Evolutionary conservation across 2,797 vertebrate species (phyloP).

Genomic region (Hoplostethus atlanticus): DNA sequence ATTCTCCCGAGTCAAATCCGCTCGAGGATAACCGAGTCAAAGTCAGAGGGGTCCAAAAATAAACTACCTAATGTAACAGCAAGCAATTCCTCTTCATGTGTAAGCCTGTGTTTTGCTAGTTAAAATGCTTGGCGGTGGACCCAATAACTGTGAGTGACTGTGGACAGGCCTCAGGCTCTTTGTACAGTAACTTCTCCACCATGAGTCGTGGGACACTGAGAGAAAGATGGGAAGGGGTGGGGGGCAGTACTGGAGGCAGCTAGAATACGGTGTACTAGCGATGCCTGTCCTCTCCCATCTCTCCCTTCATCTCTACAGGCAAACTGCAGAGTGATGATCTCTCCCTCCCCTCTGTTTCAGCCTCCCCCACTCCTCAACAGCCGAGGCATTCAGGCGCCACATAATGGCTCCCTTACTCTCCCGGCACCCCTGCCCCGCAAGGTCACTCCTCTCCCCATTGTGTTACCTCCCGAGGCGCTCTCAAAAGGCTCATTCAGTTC

Average conservation of each 20-base stretch:
- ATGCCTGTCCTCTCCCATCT: conserved; percentile 22
- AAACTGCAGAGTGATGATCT: conserved; percentile 43
- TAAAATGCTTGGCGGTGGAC: conserved; percentile 46
- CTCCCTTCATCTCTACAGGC: conserved; percentile 44
- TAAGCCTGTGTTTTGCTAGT: conserved; percentile 23
- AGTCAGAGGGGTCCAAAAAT: conserved; percentile 48
- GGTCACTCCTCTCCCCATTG: conserved; percentile 75
- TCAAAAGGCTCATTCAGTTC: conserved; percentile 74
- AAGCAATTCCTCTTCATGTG: conserved; percentile 33
- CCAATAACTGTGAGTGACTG: conserved; percentile 33
- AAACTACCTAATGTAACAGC: conserved; percentile 41
- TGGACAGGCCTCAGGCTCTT: conserved; percentile 38
- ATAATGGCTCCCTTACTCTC: conserved; percentile 67
- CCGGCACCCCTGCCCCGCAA: conserved; percentile 43
- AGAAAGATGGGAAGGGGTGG: conserved; percentile 13
- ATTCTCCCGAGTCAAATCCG: conserved; percentile 44
- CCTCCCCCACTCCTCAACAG: conserved; percentile 59
- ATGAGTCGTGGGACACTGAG: conserved; percentile 28
- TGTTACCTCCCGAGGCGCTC: conserved; percentile 61
- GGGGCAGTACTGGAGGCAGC: conserved; percentile 1
- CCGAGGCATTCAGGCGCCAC: conserved; percentile 66
- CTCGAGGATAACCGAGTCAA: conserved; percentile 54
- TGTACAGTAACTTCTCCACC: conserved; percentile 48
- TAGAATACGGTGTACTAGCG: conserved; percentile 2
- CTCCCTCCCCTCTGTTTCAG: conserved; percentile 29